phyloP scores from a whole-genome alignment of 64 coral and sea anemone genomes.

The Actinia tenebrosa region DNA sequence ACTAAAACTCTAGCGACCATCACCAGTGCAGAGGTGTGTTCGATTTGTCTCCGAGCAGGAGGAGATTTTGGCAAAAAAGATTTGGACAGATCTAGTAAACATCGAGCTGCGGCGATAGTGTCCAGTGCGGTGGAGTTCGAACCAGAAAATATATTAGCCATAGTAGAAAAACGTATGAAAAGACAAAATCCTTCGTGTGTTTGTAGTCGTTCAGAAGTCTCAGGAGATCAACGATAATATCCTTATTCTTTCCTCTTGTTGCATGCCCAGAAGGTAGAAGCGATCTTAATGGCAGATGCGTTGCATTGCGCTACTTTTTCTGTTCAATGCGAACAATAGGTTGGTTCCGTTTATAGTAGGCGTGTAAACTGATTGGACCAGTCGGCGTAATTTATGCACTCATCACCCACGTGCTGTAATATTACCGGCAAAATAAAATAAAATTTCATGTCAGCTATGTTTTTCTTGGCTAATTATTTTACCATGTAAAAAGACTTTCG shows the following conservation, averaged over 20 bases:
- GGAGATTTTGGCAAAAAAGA: slow-evolving; percentile 41
- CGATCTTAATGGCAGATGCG: slow-evolving; percentile 3
- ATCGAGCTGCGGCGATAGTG: slow-evolving; percentile 42
- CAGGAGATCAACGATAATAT: background rate
- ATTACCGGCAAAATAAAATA: background rate
- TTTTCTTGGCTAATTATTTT: background rate
- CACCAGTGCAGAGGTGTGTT: slow-evolving; percentile 32
- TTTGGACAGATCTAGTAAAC: slow-evolving; percentile 60
- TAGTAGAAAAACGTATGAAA: slow-evolving; percentile 18
- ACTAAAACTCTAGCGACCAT: slow-evolving; percentile 51
- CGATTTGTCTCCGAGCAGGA: background rate
- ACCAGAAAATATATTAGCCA: slow-evolving; percentile 23
- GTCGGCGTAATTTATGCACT: slow-evolving; percentile 2
- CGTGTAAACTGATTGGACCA: background rate
- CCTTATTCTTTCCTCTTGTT: background rate
- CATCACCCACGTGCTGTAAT: background rate
- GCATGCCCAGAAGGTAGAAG: background rate
- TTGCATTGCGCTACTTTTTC: background rate
- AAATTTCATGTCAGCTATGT: background rate
- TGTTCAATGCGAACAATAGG: background rate
- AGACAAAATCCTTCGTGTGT: background rate
- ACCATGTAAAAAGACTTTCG: background rate
- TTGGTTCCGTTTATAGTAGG: background rate
- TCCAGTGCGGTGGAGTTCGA: slow-evolving; percentile 34
- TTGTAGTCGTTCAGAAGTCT: background rate